Base-by-base conservation (phyloP, 2,888 invertebrate species). In the Eupeodes latifasciatus region DNA sequence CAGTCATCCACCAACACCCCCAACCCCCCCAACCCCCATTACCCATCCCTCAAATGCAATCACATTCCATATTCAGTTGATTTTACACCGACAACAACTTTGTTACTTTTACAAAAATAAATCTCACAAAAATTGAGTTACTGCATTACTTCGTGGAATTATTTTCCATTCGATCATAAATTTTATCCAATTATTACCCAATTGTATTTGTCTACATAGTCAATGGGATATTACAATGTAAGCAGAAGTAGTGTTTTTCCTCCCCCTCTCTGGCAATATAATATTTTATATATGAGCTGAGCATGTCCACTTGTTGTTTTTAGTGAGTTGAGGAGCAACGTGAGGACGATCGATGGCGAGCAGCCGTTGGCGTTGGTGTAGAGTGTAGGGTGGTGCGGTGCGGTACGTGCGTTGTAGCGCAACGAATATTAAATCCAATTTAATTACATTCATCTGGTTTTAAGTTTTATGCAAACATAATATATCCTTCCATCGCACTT, bases 391-490 rank as follows among this genome's bases (percentile, higher is more conserved):
- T 11, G 57, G 11, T 27, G 57, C 2, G 27, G 40, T 19, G 19
- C 19, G 19, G 19, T 19, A 1, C 19, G 57, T 7, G 2, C 36
- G 36, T 1, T 11, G 34, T 3, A 2, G 19, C 10, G 5, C 55
- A 76, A 72, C 72, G 72, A 81, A 72, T 27, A 27, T 64, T 72
- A 47, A 59, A 64, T 64, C 10, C 66, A 47, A 67, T 80, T 76
- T 83, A 83, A 87, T 80, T 83, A 66, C 80, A 76, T 74, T 87
- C 84, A 81, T 84, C 80, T 87, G 84, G 80, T 62, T 84, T 83
- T 27, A n/a, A 80, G 55, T 55, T 51, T 81, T 44, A 10, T 27
- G 6, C 14, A 59, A n/a, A 19, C 5, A 27, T 27, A 27, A 27
- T 27, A 27, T 27, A 27, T 44, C n/a, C n/a, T 14, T 47, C 5